Evolutionary conservation across 2,888 invertebrate species (phyloP), one percentile per base, ranked within the genome.

Genomic region (Chalcosyrphus nemorum): DNA sequence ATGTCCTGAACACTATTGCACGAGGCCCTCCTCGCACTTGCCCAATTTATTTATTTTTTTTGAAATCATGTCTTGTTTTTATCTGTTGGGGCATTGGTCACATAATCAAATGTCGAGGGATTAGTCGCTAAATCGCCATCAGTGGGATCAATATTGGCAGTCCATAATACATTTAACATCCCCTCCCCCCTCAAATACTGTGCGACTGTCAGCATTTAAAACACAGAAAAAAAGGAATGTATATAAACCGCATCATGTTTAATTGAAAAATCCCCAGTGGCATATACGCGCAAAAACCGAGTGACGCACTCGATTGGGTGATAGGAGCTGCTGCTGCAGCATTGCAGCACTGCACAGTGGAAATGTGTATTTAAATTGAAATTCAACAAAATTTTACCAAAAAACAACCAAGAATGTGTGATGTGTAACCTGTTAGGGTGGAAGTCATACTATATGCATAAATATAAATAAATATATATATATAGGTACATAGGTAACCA

Each of bases 401-500:
- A 43, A 43, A 41, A 15, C 7, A 1, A 43, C 17, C 1, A 4
- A 45, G 19, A 45, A 38, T n/a, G n/a, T 38, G 4, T 38, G 13
- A 38, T 13, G 13, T 38, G 38, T 38, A 38, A 38, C 38, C 13
- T 38, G 38, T 13, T n/a, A 38, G 38, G 38, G 38, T 13, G n/a
- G 38, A 1, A 13, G 0, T 11, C 9, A n/a, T n/a, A n/a, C 0
- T 7, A n/a, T n/a, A 1, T 17, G 29, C 21, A 13, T 7, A 45
- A 15, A 45, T 21, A 7, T 19, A 35, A 19, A 19, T 19, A n/a
- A 24, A 4, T 24, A 4, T 24, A 15, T 19, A 35, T 7, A 29
- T 35, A 66, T 27, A 54, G 38, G n/a, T n/a, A n/a, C n/a, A n/a
- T n/a, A n/a, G n/a, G n/a, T 47, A 38, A 66, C 27, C 52, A 82